Percentiles rank a stretch among this genome's conserved stretches.
Conservation (phyloP, 2,797 vertebrate species). For the Phalloptychus januarius region DNA sequence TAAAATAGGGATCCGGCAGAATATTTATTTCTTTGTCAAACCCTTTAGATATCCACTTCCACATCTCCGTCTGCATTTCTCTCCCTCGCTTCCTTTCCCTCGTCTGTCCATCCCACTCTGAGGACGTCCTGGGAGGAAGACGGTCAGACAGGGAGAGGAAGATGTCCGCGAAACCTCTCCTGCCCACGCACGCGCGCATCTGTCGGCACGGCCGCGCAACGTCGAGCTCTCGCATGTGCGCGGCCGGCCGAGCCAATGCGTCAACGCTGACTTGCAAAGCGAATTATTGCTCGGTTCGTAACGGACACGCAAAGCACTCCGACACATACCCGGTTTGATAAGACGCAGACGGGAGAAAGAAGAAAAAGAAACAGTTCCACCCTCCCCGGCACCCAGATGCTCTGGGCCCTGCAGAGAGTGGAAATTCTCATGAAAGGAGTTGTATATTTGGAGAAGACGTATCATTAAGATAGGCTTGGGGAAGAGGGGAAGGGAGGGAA, state of each 20-base stretch:
- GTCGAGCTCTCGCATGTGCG: constrained; percentile 26
- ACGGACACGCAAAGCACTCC: constrained; percentile 2
- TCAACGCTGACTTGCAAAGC: constrained; percentile 3
- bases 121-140: constrained; percentile 70
- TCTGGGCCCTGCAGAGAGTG: constrained; percentile 72
- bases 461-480: constrained; percentile 86
- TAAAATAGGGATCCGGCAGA: constrained; percentile 44
- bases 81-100: constrained; percentile 26
- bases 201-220: constrained; percentile 19
- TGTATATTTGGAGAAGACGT: constrained; percentile 87
- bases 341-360: constrained; percentile 73
- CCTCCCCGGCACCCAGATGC: constrained; percentile 81
- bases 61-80: constrained; percentile 43
- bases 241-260: constrained; percentile 8
- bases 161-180: constrained; percentile 77
- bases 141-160: constrained; percentile 74
- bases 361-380: constrained; percentile 49
- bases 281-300: constrained; percentile 10
- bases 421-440: constrained; percentile 89
- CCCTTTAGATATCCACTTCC: constrained; percentile 61
- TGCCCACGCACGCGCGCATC: constrained; percentile 60
- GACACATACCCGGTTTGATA: constrained; percentile 71
- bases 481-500: constrained; percentile 73
- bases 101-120: constrained; percentile 56
- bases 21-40: constrained; percentile 72